Base-by-base conservation (phyloP, 2,113 vertebrate genomes). In the Heptranchias perlo region DNA sequence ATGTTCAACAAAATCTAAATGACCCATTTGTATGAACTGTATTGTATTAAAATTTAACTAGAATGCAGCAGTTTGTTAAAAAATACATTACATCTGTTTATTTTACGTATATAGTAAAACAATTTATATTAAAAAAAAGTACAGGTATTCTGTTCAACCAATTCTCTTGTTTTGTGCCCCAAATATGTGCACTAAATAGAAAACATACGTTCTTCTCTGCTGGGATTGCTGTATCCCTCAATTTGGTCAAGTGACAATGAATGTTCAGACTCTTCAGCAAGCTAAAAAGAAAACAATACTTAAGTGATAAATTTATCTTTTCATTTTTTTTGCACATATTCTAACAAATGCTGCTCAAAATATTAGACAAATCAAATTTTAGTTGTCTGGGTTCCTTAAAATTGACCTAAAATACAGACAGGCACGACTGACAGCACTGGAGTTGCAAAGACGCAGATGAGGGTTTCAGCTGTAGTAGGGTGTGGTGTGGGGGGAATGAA, bases 241-340 rank as follows among this genome's bases (percentile, higher is more conserved):
- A 28, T 69, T 69, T 95, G 64, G 44, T 95, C 94, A 95, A 69
- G 25, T 73, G 49, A 23, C 58, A 93, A 35, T 95, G 64, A 49
- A 69, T 35, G 39, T 69, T 73, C 94, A 95, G 94, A 95, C 47
- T 69, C 44, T 95, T 73, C 94, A 69, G 94, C 94, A 95, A 95
- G 65, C 94, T 95, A 69, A 35, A 95, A 95, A 69, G 18, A 47
- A 73, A 73, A 69, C 39, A 95, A 67, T 52, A 67, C 4, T 95
- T 69, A 69, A 73, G n/a, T 93, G n/a, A 62, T 61, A 64, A 62
- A 93, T 3, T 62, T n/a, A 61, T 64, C 35, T 39, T 31, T 35
- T 54, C 25, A 35, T 89, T 7, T 39, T 82, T 87, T 54, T n/a
- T 39, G 21, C 18, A 62, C 21, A 62, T 39, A 52, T 87, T 21